A percentile compares a stretch with the other conserved stretches of the same genome.
Evolutionary conservation across 2,888 invertebrate genomes (phyloP).

Genomic region (Phengaris alcon): DNA sequence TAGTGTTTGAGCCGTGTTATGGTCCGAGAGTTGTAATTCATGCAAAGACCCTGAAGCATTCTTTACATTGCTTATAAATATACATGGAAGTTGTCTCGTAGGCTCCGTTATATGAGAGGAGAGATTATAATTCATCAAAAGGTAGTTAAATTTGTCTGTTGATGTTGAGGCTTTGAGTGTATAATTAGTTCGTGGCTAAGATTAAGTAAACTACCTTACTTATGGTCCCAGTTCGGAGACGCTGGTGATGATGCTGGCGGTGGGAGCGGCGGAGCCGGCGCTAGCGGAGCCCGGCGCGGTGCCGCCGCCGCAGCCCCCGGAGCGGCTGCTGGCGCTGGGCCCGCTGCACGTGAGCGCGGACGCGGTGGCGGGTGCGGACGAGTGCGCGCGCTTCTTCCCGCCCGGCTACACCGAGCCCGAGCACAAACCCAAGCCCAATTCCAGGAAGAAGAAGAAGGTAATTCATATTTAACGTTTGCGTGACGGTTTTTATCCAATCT

Average conservation of each 20-base stretch:
- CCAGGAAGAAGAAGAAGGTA: constrained; percentile 79
- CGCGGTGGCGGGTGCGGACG: constrained; percentile 80
- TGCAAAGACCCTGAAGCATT: no score
- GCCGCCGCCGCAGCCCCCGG: constrained; percentile 81
- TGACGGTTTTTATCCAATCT: no score
- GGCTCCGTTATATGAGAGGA: no score
- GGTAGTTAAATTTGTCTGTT: no score
- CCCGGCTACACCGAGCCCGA: constrained; percentile 80
- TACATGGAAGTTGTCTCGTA: no score
- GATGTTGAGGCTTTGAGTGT: no score
- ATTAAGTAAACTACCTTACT: neutral
- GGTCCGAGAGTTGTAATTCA: no score
- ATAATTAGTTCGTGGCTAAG: no score
- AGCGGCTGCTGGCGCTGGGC: constrained; percentile 81
- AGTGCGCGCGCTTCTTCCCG: constrained; percentile 85
- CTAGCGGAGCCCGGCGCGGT: constrained; percentile 81
- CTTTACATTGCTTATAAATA: no score
- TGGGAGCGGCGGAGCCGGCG: constrained; percentile 81
- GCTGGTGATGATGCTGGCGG: constrained; percentile 83
- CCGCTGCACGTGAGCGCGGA: constrained; percentile 85
- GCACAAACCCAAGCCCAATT: constrained; percentile 62
- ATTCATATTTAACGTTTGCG: neutral
- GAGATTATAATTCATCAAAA: no score
- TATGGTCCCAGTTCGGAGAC: constrained; percentile 79
- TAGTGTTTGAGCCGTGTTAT: no score